These are phyloP conservation scores for Paraescarpia echinospica DNA, from an alignment of 1,140 invertebrate species.

Conservation along the genomic window DNA sequence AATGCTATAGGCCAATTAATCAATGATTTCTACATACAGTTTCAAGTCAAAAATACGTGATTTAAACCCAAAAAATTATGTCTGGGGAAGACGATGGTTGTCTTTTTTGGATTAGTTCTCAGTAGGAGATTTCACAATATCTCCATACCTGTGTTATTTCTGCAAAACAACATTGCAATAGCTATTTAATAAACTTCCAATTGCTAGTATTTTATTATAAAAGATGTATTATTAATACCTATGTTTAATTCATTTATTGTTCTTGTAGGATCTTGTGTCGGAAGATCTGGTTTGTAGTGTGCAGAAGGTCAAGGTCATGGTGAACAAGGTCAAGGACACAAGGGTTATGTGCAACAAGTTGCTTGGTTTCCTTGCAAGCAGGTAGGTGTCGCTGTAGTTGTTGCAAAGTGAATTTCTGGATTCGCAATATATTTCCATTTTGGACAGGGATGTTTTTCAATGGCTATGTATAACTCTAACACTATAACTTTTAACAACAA, in stretches of 20 bases:
- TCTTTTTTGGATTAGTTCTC: too few relatives aligned
- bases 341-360: neutral
- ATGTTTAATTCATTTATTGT: neutral
- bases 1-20: too few relatives aligned
- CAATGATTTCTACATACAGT: too few relatives aligned
- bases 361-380: neutral
- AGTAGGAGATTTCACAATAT: too few relatives aligned
- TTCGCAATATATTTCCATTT: neutral
- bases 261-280: neutral
- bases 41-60: too few relatives aligned
- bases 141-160: too few relatives aligned
- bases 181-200: neutral
- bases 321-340: neutral
- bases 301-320: conserved; percentile 3
- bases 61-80: too few relatives aligned
- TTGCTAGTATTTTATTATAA: neutral
- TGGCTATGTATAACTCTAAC: neutral
- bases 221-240: neutral
- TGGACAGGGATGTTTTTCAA: neutral
- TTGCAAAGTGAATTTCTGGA: neutral
- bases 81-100: too few relatives aligned
- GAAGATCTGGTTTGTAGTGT: neutral
- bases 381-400: neutral
- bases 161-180: neutral
- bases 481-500: neutral